Conservation (phyloP, 2,113 vertebrate species). For the Bubo blakistoni region DNA sequence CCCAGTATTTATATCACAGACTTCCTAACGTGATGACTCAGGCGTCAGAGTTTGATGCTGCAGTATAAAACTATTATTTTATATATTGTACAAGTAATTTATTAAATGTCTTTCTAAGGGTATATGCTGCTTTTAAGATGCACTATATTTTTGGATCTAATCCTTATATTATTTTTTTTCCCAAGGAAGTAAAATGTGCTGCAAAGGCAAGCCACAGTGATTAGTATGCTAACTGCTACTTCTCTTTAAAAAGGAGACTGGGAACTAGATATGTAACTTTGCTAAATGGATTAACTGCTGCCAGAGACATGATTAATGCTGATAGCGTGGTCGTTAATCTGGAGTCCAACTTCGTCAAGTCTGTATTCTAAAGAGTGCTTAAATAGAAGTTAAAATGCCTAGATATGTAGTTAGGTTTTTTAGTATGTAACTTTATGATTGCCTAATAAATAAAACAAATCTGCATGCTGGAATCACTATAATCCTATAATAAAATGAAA, state of each 20-base stretch:
- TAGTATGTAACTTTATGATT: neutral
- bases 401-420: constrained; percentile 10
- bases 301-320: constrained; percentile 19
- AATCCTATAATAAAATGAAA: constrained; percentile 10
- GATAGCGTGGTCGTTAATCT: constrained; percentile 13
- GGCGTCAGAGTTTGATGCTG: constrained; percentile 78
- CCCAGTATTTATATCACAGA: constrained; percentile 63
- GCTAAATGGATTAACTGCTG: constrained; percentile 36
- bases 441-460: constrained; percentile 25
- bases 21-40: constrained; percentile 71
- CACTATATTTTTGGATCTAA: constrained; percentile 80
- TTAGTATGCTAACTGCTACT: constrained; percentile 64
- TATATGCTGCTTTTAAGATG: constrained; percentile 82
- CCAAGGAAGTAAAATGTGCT: constrained; percentile 72
- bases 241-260: constrained; percentile 67
- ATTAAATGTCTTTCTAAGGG: constrained; percentile 78
- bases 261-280: constrained; percentile 30
- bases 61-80: constrained; percentile 73
- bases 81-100: constrained; percentile 79
- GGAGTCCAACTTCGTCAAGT: constrained; percentile 1
- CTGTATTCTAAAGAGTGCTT: constrained; percentile 35
- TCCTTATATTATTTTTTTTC: constrained; percentile 71
- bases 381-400: constrained; percentile 11
- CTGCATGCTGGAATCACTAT: constrained; percentile 46
- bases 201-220: constrained; percentile 61